A percentile compares a stretch with the other conserved stretches of the same genome.
phyloP scores from a whole-genome alignment of 2,888 invertebrate genomes.

The Diarsia rubi region DNA sequence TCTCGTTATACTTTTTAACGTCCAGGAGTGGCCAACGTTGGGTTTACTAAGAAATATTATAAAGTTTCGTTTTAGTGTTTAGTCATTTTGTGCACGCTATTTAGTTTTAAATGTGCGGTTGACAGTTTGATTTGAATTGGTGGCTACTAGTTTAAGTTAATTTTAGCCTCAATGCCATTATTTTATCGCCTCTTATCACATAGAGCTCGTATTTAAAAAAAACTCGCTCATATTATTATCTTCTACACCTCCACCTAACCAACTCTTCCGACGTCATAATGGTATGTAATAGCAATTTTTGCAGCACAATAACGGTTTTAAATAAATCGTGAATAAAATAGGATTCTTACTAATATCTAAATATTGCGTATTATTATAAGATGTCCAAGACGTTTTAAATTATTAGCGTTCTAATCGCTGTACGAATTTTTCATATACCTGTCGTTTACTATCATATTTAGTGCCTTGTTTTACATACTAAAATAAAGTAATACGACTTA shows the following conservation, averaged over 20 bases:
- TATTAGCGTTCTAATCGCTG: background rate
- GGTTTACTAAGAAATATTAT: constrained; percentile 51
- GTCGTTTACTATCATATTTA: background rate
- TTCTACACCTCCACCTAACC: too few species aligned
- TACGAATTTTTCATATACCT: background rate
- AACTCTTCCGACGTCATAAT: too few species aligned
- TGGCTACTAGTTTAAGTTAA: background rate
- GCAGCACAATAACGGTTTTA: background rate
- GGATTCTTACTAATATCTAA: constrained; percentile 5
- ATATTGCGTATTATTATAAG: background rate
- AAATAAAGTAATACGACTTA: background rate
- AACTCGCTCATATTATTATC: background rate
- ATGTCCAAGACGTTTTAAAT: background rate
- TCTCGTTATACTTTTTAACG: constrained; percentile 87
- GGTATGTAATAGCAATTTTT: background rate
- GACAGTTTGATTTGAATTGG: constrained; percentile 18
- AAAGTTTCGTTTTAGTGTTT: constrained; percentile 27
- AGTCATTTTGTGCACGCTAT: constrained; percentile 47
- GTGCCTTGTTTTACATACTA: background rate
- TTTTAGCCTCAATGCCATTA: too few species aligned
- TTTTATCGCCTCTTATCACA: background rate
- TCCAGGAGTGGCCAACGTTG: constrained; percentile 80
- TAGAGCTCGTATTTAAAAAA: background rate
- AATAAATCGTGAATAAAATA: background rate
- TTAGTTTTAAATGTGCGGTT: constrained; percentile 20